These are phyloP conservation scores for Thunnus thynnus DNA, from an alignment of 2,113 vertebrate genomes.

Conservation along the genomic window DNA sequence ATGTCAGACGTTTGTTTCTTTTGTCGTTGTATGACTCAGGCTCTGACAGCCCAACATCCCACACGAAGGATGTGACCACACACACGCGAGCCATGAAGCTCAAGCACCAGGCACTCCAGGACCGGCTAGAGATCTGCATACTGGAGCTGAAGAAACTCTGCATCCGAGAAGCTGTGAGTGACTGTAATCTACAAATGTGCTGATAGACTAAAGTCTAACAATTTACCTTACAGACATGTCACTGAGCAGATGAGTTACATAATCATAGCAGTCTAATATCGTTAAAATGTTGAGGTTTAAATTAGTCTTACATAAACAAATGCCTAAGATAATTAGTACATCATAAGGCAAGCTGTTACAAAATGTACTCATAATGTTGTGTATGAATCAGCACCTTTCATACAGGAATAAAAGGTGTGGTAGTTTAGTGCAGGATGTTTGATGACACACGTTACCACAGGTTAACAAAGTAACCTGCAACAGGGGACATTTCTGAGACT, in stretches of 20 bases:
- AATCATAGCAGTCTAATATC: slow-evolving; percentile 1
- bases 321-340: not conserved
- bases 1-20: not conserved
- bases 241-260: slow-evolving; percentile 29
- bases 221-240: not conserved
- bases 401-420: slow-evolving; percentile 33
- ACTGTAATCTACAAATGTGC: not conserved
- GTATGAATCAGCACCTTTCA: slow-evolving; percentile 15
- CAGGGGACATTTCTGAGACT: not conserved
- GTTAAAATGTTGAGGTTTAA: slow-evolving; percentile 6
- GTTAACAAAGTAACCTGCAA: slow-evolving; percentile 12
- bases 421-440: slow-evolving; percentile 8
- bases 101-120: slow-evolving; percentile 89
- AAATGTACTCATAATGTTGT: not conserved
- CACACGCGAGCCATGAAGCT: slow-evolving; percentile 86
- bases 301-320: not conserved
- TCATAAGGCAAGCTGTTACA: slow-evolving; percentile 13
- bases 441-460: slow-evolving; percentile 37
- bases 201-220: not conserved
- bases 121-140: slow-evolving; percentile 87
- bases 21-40: slow-evolving; percentile 71
- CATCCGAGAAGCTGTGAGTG: slow-evolving; percentile 88
- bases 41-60: slow-evolving; percentile 87
- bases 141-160: slow-evolving; percentile 91
- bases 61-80: slow-evolving; percentile 87